phyloP scores from a whole-genome alignment of 2,113 vertebrate genomes.

The Cyrtonyx montezumae region DNA sequence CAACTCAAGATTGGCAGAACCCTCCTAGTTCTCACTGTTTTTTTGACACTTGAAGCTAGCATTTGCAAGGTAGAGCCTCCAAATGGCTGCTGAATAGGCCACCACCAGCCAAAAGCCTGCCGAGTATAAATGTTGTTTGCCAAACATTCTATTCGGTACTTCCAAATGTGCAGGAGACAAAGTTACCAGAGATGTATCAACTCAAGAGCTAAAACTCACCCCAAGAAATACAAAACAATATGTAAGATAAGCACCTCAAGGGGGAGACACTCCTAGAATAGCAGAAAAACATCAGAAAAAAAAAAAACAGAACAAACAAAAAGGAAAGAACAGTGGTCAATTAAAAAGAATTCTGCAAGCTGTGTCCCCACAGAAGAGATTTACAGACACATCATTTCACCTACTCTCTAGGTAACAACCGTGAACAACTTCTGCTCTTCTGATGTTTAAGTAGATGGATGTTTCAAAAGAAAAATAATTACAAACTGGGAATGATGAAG shows the following conservation, averaged over 20 bases:
- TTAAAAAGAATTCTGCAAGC: not conserved
- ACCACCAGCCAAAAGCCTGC: conserved; percentile 31
- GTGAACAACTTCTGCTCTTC: conserved; percentile 13
- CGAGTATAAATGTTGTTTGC: conserved; percentile 49
- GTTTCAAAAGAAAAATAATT: conserved; percentile 20
- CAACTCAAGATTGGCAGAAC: conserved; percentile 45
- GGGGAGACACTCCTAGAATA: not conserved
- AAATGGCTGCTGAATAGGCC: conserved; percentile 12
- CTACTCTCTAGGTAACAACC: not conserved
- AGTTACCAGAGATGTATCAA: not conserved
- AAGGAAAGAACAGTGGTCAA: not conserved
- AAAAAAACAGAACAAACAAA: not conserved
- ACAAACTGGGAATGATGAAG: conserved; percentile 5
- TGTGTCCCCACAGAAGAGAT: not conserved
- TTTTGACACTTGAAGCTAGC: conserved; percentile 53
- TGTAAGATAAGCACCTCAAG: not conserved
- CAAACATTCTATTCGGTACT: conserved; percentile 10
- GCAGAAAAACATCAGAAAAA: not conserved
- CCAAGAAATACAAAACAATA: not conserved
- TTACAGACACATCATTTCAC: conserved; percentile 5
- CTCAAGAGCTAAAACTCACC: conserved; percentile 1
- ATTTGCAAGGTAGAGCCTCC: conserved; percentile 46
- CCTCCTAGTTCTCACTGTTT: conserved; percentile 4
- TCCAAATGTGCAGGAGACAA: not conserved
- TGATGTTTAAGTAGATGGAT: not conserved